Conservation (phyloP, 2,888 invertebrate genomes). For the Pyrgus malvae region DNA sequence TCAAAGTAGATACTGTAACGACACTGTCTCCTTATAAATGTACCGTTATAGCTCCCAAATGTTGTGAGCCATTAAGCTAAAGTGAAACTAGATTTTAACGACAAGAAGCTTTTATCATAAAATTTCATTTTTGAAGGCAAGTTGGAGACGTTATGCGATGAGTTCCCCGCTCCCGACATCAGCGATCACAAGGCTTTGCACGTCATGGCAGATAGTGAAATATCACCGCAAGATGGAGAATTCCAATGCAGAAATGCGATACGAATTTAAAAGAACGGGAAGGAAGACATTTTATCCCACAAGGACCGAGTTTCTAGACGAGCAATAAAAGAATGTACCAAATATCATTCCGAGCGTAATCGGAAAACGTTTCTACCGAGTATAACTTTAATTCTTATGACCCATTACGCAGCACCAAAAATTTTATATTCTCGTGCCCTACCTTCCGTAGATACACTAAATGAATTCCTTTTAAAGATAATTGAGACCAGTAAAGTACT, state of each 20-base stretch:
- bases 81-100: constrained; percentile 28
- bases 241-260: constrained; percentile 24
- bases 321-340: constrained; percentile 5
- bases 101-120: constrained; percentile 28
- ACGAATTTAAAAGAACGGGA: constrained; percentile 17
- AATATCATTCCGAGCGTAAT: constrained; percentile 8
- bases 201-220: constrained; percentile 26
- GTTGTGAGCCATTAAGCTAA: constrained; percentile 17
- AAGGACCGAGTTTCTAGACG: neutral
- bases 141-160: constrained; percentile 19
- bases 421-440: constrained; percentile 6
- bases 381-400: constrained; percentile 13
- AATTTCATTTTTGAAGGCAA: constrained; percentile 24
- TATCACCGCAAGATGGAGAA: constrained; percentile 24
- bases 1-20: neutral
- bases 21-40: constrained; percentile 10
- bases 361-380: neutral
- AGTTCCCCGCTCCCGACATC: constrained; percentile 16
- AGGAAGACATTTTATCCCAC: constrained; percentile 5
- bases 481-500: constrained; percentile 25
- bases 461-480: constrained; percentile 27
- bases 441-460: constrained; percentile 25
- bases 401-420: neutral
- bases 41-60: constrained; percentile 21
- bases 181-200: constrained; percentile 25